Evolutionary conservation across 2,113 vertebrate genomes (phyloP).

Genomic region (Strigops habroptila): DNA sequence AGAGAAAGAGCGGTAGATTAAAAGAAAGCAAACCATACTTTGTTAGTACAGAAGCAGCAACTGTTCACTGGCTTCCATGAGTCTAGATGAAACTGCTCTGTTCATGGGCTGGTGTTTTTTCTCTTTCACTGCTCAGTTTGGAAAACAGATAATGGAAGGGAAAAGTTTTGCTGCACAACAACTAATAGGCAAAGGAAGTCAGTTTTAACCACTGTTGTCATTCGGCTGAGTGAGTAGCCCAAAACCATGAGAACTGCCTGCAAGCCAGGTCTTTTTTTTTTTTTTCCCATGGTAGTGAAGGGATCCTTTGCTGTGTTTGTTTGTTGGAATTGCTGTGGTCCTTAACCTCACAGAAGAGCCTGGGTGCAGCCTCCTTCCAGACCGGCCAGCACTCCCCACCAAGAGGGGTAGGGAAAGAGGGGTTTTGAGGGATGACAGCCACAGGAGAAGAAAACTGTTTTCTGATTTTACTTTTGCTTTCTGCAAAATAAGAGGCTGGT

Average conservation of each 20-base stretch:
- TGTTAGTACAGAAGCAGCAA: background rate
- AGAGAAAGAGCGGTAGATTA: background rate
- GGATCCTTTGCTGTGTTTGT: background rate
- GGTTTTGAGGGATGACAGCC: background rate
- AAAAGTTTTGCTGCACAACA: background rate
- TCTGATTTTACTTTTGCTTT: background rate
- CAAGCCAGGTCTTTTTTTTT: too few relatives aligned
- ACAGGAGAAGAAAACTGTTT: background rate
- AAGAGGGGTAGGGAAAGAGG: too few relatives aligned
- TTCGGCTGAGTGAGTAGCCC: background rate
- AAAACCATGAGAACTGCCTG: background rate
- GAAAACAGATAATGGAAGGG: background rate
- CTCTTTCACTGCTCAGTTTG: background rate
- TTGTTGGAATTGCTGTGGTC: background rate
- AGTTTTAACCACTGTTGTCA: background rate
- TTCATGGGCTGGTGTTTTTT: background rate
- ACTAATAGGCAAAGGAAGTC: background rate
- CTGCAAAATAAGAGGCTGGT: background rate
- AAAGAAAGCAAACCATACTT: background rate
- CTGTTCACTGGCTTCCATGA: fast-evolving
- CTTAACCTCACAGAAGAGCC: background rate
- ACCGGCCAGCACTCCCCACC: background rate
- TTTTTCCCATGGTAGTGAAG: fast-evolving
- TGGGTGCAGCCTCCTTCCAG: background rate
- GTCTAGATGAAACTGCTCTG: background rate